Evolutionary conservation across 2,797 vertebrate genomes (phyloP), one percentile per base, ranked within the genome.

Genomic region (Gymnocypris eckloni): DNA sequence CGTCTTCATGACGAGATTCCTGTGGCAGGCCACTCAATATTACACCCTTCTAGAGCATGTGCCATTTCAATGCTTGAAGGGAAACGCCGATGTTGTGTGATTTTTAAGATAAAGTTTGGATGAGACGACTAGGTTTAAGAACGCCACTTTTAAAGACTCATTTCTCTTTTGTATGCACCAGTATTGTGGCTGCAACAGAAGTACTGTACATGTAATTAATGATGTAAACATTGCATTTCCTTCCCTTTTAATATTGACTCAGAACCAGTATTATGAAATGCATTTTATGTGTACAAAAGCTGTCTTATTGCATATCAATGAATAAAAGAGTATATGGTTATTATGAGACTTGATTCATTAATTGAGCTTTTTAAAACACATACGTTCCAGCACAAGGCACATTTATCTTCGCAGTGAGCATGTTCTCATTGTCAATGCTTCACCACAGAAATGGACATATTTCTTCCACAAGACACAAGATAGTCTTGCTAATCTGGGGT

Each of bases 291-390:
- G 48, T 81, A 87, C 8, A 80, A 84, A 88, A 10, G 43, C n/a
- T 83, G 73, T 80, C 48, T 52, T 71, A 43, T 52, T 79, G 13
- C 45, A 52, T 75, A 85, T 89, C 79, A 80, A 73, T 43, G 4
- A 87, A 89, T 89, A 80, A 89, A 88, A 84, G 50, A 89, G 59
- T 45, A 76, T 70, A 73, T 61, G 52, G 83, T 75, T 43, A 61
- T 79, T 41, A 41, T 56, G 18, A 61, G 43, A 11, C 64, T 83
- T 61, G 5, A 33, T 69, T 22, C 66, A 37, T 79, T 25, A 10
- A 18, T 50, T 15, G 3, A 28, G 43, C 6, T 22, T 5, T 4
- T 4, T 6, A 15, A 39, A 59, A 16, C 4, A 0, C 13, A 45
- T 43, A 20, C 11, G 7, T 64, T 64, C 59, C n/a, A 64, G 59